Evolutionary conservation across 2,888 invertebrate genomes (phyloP).

Genomic region (Yponomeuta sedellus): DNA sequence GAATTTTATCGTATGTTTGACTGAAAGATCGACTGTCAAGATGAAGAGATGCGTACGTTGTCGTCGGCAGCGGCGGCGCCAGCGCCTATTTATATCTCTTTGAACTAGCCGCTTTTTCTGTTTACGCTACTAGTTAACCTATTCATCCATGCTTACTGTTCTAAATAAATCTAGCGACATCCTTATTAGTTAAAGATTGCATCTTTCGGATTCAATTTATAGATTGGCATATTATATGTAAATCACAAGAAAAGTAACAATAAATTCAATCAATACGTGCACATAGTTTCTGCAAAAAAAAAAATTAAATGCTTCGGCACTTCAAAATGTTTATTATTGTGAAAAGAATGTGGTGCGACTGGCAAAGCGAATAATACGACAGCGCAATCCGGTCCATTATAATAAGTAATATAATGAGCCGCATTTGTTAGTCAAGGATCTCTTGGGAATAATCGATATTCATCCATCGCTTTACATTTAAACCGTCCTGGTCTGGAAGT

Average conservation of each 20-base stretch:
- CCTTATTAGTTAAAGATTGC: too few relatives aligned
- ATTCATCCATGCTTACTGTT: constrained; percentile 23
- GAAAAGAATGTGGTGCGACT: background rate
- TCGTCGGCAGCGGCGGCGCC: constrained; percentile 30
- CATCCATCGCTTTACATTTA: constrained; percentile 25
- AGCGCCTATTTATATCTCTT: constrained; percentile 52
- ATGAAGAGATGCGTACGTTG: constrained; percentile 40
- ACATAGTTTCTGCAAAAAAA: background rate
- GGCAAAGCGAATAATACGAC: background rate
- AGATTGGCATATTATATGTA: too few relatives aligned
- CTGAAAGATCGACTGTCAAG: constrained; percentile 33
- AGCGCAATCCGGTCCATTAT: constrained; percentile 22
- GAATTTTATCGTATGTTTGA: background rate
- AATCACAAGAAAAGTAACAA: too few relatives aligned
- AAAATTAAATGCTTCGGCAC: background rate
- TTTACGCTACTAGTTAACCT: constrained; percentile 43
- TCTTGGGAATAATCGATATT: constrained; percentile 25
- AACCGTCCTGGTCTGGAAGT: constrained; percentile 23
- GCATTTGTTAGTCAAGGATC: constrained; percentile 19
- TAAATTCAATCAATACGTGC: background rate
- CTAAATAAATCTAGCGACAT: background rate
- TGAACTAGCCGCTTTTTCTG: constrained; percentile 46
- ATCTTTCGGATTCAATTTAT: too few relatives aligned
- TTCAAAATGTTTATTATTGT: background rate
- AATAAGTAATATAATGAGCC: constrained; percentile 21